These are phyloP conservation scores for Drosophila carrolli DNA, from an alignment of 1,140 invertebrate genomes.

Conservation along the genomic window DNA sequence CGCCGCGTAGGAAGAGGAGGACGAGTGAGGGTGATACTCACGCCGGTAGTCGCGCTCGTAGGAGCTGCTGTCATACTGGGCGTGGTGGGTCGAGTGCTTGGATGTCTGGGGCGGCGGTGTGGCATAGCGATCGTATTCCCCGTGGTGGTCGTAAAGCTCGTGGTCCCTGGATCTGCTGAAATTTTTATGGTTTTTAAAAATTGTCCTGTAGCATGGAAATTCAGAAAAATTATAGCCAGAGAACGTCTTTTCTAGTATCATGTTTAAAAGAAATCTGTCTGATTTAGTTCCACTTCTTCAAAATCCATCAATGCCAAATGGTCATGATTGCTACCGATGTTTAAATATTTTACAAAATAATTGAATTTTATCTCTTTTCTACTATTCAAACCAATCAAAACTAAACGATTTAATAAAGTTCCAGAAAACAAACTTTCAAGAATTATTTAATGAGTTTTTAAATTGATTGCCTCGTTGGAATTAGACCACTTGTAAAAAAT, in stretches of 20 bases:
- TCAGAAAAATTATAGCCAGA: not conserved
- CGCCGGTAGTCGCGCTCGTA: constrained; percentile 81
- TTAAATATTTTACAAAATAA: too few species aligned
- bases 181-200: not conserved
- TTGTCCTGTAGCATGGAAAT: not conserved
- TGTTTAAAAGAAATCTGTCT: too few species aligned
- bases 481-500: too few species aligned
- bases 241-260: too few species aligned
- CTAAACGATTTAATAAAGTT: not conserved
- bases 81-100: constrained; percentile 80
- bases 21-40: constrained; percentile 81
- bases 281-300: too few species aligned
- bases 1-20: constrained; percentile 76
- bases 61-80: constrained; percentile 76
- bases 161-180: constrained; percentile 73
- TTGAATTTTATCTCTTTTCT: not conserved
- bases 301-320: too few species aligned
- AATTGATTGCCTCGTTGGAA: too few species aligned
- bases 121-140: constrained; percentile 80
- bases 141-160: constrained; percentile 77
- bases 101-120: constrained; percentile 74
- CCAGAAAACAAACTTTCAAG: not conserved
- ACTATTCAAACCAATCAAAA: not conserved
- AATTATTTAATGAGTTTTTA: too few species aligned
- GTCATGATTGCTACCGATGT: too few species aligned